Conservation (phyloP, 2,113 vertebrate genomes). For the Marmota monax region DNA sequence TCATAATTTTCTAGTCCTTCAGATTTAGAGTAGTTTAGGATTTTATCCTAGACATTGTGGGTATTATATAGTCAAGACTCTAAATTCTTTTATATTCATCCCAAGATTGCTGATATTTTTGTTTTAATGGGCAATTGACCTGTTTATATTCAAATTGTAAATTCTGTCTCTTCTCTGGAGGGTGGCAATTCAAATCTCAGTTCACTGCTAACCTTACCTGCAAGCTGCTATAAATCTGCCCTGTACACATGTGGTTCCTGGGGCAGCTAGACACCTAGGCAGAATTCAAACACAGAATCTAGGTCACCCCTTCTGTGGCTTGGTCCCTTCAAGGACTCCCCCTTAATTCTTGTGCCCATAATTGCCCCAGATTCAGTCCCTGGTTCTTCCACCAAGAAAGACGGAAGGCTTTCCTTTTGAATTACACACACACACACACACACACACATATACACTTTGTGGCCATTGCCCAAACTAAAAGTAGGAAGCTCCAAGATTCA, state of each 20-base stretch:
- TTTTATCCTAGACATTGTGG: neutral
- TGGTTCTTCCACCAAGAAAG: neutral
- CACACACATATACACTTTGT: neutral
- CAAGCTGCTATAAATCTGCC: neutral
- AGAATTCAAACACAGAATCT: neutral
- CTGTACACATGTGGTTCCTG: neutral
- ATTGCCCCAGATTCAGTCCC: neutral
- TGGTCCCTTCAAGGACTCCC: neutral
- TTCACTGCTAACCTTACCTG: neutral
- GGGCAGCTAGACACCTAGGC: neutral
- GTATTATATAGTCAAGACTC: neutral
- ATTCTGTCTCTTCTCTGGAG: neutral
- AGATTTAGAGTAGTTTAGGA: neutral
- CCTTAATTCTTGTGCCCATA: neutral
- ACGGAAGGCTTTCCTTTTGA: neutral
- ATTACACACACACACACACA: neutral
- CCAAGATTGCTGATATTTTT: neutral
- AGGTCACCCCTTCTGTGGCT: neutral
- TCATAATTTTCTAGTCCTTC: neutral
- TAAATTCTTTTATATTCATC: neutral
- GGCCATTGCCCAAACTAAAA: neutral
- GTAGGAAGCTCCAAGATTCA: neutral
- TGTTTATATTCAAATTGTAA: neutral
- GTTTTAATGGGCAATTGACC: neutral
- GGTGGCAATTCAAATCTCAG: neutral